Evolutionary conservation across 2,113 vertebrate genomes (phyloP).

Genomic region (Gnathonemus longibarbis): DNA sequence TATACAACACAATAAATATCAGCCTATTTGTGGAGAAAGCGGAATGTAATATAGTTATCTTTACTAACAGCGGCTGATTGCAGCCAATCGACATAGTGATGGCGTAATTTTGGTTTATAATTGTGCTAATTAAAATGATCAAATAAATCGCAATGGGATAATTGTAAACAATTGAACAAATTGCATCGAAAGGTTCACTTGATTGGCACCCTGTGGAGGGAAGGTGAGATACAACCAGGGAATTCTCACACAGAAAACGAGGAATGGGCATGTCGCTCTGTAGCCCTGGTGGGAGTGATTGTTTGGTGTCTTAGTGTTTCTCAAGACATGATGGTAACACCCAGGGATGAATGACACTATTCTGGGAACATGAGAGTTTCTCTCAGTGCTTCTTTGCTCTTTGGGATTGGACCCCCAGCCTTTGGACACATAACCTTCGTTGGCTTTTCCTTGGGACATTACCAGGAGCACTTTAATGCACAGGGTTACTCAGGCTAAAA

Average conservation of each 20-base stretch:
- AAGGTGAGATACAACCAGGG: slow-evolving; percentile 7
- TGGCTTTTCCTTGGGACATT: background rate
- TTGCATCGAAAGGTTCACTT: slow-evolving; percentile 18
- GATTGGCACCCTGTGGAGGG: slow-evolving; percentile 16
- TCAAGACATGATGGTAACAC: background rate
- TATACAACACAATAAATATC: background rate
- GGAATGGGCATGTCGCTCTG: background rate
- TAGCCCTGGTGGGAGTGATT: background rate
- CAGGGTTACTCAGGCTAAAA: background rate
- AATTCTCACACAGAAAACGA: background rate
- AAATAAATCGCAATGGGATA: slow-evolving; percentile 23
- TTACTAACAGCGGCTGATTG: slow-evolving; percentile 17
- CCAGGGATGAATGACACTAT: background rate
- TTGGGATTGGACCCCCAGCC: background rate
- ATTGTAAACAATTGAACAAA: slow-evolving; percentile 22
- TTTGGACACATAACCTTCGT: background rate
- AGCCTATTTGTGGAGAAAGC: background rate
- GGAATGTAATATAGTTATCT: slow-evolving; percentile 11
- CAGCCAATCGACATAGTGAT: slow-evolving; percentile 18
- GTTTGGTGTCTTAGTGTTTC: background rate
- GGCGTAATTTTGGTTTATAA: slow-evolving; percentile 20
- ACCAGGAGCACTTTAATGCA: background rate
- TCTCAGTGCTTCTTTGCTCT: background rate
- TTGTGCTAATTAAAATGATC: slow-evolving; percentile 21
- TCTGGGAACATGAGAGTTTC: background rate